Percentiles rank a stretch among this genome's conserved stretches.
These are phyloP conservation scores for Frankliniella intonsa DNA, from an alignment of 2,888 invertebrate species.

Conservation along the genomic window DNA sequence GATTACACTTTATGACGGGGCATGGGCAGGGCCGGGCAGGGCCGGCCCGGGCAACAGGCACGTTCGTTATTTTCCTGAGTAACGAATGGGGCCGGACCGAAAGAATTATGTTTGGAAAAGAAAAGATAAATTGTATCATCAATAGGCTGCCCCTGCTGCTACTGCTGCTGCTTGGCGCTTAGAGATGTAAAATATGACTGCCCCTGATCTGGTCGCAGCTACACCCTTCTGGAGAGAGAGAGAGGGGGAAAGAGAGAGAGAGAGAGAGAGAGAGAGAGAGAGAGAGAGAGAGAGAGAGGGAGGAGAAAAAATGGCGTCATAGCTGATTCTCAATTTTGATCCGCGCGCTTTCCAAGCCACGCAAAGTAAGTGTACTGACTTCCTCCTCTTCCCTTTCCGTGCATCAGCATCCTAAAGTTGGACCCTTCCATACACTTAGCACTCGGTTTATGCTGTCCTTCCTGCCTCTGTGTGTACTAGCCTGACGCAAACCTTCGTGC, in stretches of 20 bases:
- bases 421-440: no score
- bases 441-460: no score
- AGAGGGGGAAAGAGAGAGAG: neutral
- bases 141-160: neutral
- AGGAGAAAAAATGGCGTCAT: neutral
- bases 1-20: slow-evolving; percentile 15
- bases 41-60: neutral
- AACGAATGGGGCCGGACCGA: slow-evolving; percentile 1
- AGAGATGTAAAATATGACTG: slow-evolving; percentile 17
- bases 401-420: no score
- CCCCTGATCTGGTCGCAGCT: neutral
- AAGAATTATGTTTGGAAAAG: slow-evolving; percentile 20
- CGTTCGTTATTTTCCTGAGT: neutral
- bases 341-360: no score
- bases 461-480: no score
- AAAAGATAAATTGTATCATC: slow-evolving; percentile 25
- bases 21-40: neutral
- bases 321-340: neutral
- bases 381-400: no score
- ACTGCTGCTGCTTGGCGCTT: neutral
- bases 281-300: slow-evolving; percentile 18
- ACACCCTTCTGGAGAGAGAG: neutral
- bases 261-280: slow-evolving; percentile 18
- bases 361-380: no score
- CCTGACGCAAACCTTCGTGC: no score